Evolutionary conservation across 2,888 invertebrate species (phyloP).

Genomic region (Therioaphis trifolii): DNA sequence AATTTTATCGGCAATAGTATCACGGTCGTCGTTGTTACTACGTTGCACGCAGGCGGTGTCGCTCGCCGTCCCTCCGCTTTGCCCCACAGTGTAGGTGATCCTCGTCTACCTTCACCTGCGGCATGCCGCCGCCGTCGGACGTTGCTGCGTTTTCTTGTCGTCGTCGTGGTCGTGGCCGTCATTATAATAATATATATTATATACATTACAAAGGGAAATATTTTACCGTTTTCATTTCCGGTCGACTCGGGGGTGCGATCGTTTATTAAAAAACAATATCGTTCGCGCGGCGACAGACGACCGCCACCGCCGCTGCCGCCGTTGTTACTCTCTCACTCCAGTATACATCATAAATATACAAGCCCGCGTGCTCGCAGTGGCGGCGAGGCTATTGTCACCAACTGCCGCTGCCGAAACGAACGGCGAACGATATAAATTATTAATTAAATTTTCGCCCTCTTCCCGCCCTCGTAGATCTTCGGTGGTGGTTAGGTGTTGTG

Average conservation of each 20-base stretch:
- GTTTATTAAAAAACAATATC: constrained; percentile 56
- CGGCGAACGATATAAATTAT: constrained; percentile 55
- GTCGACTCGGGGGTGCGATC: constrained; percentile 2
- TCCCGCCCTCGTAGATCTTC: too few species aligned
- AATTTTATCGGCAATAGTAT: too few species aligned
- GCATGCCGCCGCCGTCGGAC: too few species aligned
- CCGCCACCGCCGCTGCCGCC: too few species aligned
- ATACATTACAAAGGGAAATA: background rate
- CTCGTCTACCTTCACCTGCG: too few species aligned
- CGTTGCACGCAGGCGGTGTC: too few species aligned
- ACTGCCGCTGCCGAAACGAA: constrained; percentile 38
- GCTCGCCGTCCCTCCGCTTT: too few species aligned
- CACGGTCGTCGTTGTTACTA: too few species aligned
- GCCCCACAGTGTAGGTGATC: too few species aligned
- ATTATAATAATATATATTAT: background rate
- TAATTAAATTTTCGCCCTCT: constrained; percentile 46
- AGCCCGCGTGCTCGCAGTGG: background rate
- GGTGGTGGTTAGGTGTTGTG: too few species aligned
- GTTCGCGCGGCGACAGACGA: background rate
- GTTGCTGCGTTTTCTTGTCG: too few species aligned
- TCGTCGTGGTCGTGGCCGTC: background rate
- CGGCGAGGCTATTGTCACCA: constrained; percentile 42
- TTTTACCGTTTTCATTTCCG: constrained; percentile 50
- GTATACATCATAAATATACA: background rate
- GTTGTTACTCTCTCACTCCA: background rate